phyloP scores from a whole-genome alignment of 2,113 vertebrate genomes.

The Variabilichromis moorii region DNA sequence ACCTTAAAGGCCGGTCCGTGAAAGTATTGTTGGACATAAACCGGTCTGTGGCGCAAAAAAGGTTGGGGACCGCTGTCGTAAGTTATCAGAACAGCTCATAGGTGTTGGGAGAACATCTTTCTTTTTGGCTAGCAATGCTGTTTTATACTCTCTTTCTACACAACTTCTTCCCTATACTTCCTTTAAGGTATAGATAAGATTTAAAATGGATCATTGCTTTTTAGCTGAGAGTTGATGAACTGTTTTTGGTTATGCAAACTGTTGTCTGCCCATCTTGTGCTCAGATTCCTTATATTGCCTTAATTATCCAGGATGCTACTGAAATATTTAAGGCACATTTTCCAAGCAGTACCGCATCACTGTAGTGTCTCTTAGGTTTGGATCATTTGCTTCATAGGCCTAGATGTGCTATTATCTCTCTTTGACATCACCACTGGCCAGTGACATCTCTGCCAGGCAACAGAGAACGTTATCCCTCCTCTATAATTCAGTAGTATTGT shows the following conservation, averaged over 20 bases:
- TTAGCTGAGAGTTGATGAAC: not conserved
- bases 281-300: not conserved
- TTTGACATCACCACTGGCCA: not conserved
- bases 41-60: accelerated
- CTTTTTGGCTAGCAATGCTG: not conserved
- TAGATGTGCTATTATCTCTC: not conserved
- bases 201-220: not conserved
- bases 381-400: not conserved
- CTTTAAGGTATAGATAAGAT: not conserved
- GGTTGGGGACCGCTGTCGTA: not conserved
- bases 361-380: not conserved
- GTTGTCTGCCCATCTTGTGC: not conserved
- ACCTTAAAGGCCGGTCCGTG: not conserved
- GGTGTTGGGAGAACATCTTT: not conserved
- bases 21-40: not conserved
- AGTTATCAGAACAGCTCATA: not conserved
- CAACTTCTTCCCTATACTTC: not conserved
- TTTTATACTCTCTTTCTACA: not conserved
- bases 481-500: not conserved
- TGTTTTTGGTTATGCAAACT: not conserved
- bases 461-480: not conserved
- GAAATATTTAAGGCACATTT: not conserved
- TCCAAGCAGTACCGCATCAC: not conserved
- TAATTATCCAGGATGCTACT: not conserved
- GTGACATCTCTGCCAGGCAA: not conserved